phyloP scores from a whole-genome alignment of 1,140 invertebrate species.

The Scaptomyza graminum region DNA sequence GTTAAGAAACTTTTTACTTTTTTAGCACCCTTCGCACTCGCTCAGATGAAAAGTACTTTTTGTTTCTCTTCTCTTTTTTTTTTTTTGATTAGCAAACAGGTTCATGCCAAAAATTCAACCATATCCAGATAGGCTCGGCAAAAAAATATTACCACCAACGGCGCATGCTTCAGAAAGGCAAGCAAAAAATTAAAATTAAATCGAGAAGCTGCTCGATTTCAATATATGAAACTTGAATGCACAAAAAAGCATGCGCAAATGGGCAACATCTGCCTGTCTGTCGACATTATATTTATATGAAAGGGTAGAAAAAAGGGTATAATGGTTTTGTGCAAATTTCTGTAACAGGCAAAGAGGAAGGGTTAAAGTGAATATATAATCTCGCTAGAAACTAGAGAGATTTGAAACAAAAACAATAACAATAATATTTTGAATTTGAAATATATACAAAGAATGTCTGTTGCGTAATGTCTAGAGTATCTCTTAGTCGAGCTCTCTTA shows the following conservation, averaged over 20 bases:
- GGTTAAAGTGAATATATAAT: too few relatives aligned
- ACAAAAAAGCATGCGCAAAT: slow-evolving; percentile 37
- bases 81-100: slow-evolving; percentile 57
- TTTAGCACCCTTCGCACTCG: slow-evolving; percentile 50
- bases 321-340: too few relatives aligned
- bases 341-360: too few relatives aligned
- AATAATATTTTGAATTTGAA: too few relatives aligned
- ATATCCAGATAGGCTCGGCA: slow-evolving; percentile 39
- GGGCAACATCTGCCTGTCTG: slow-evolving; percentile 74
- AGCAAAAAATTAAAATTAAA: slow-evolving; percentile 25
- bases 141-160: slow-evolving; percentile 77
- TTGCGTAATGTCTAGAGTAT: too few relatives aligned
- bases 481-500: too few relatives aligned
- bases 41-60: slow-evolving; percentile 66
- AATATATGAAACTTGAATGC: slow-evolving; percentile 49
- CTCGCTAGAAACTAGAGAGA: too few relatives aligned
- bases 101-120: slow-evolving; percentile 55
- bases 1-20: slow-evolving; percentile 50
- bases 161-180: slow-evolving; percentile 56
- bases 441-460: too few relatives aligned
- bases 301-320: too few relatives aligned
- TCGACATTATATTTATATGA: slow-evolving; percentile 32
- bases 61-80: background rate
- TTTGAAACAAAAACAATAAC: too few relatives aligned
- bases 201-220: slow-evolving; percentile 67